Evolutionary conservation across 1,140 invertebrate genomes (phyloP), one percentile per base, ranked within the genome.

Genomic region (Prorops nasuta): DNA sequence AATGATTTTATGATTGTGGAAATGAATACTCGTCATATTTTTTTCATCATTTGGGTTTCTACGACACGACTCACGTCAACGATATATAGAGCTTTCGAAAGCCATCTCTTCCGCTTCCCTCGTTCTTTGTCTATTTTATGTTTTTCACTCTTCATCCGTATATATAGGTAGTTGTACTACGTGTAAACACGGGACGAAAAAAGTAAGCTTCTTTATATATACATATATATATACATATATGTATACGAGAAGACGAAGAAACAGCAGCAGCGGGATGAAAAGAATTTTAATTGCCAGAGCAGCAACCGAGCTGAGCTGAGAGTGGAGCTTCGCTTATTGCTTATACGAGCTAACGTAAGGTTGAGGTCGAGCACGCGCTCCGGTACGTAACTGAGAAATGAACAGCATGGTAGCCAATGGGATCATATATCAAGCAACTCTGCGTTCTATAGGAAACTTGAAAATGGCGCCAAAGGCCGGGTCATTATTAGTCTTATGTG

Each of bases 1-100:
- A 78, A 78, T 78, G 71, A 77, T 76, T 78, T 76, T 77, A 77
- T 76, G 76, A 77, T 73, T 68, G 66, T 74, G 74, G 71, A 75
- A 78, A 77, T 72, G 74, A 78, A 77, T 74, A 67, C 71, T 76
- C 72, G 67, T 78, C 76, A 77, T 78, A 77, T 78, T 78, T 75
- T 67, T 69, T 74, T 75, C 76, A 76, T 77, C 74, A 68, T 64
- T 48, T 65, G 55, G 61, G 69, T 71, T 75, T 72, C 63, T 69
- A 66, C 59, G 58, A 61, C 59, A 57, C 58, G 54, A 61, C 53
- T 37, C 4, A n/a, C n/a, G n/a, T n/a, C n/a, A n/a, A n/a, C n/a
- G n/a, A n/a, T n/a, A n/a, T n/a, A n/a, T n/a, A n/a, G n/a, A n/a
- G n/a, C n/a, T n/a, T n/a, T n/a, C n/a, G n/a, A n/a, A n/a, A n/a